phyloP scores from a whole-genome alignment of 2,888 invertebrate species.

The Trissonchulus latispiculum region DNA sequence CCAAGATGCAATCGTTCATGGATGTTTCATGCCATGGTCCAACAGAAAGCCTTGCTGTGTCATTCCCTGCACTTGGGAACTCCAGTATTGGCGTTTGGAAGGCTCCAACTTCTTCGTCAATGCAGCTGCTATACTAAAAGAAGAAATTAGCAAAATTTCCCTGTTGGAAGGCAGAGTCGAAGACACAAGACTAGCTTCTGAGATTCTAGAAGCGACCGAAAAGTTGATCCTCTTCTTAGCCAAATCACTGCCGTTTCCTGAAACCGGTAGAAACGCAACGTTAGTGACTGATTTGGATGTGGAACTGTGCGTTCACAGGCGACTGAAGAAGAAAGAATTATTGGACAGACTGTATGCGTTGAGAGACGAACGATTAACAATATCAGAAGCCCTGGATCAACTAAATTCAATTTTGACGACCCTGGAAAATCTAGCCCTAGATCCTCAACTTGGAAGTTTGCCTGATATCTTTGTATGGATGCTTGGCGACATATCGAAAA shows the following conservation, averaged over 20 bases:
- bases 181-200: background rate
- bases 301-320: background rate
- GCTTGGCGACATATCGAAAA: conserved; percentile 3
- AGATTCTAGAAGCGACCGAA: background rate
- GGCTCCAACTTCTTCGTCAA: conserved; percentile 27
- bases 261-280: background rate
- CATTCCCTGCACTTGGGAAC: conserved; percentile 32
- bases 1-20: background rate
- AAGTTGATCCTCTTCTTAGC: background rate
- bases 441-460: conserved; percentile 7
- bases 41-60: conserved; percentile 36
- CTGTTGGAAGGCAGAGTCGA: conserved; percentile 5
- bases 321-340: background rate
- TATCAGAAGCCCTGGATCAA: background rate
- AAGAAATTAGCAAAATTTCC: background rate
- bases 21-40: conserved; percentile 35
- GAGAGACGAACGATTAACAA: background rate
- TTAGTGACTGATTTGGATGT: conserved; percentile 1
- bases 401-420: background rate
- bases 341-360: background rate
- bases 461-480: conserved; percentile 12
- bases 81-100: conserved; percentile 31
- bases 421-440: background rate
- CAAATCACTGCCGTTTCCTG: background rate
- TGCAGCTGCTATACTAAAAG: background rate